phyloP scores from a whole-genome alignment of 1,140 invertebrate genomes.

The Hypothenemus hampei region DNA sequence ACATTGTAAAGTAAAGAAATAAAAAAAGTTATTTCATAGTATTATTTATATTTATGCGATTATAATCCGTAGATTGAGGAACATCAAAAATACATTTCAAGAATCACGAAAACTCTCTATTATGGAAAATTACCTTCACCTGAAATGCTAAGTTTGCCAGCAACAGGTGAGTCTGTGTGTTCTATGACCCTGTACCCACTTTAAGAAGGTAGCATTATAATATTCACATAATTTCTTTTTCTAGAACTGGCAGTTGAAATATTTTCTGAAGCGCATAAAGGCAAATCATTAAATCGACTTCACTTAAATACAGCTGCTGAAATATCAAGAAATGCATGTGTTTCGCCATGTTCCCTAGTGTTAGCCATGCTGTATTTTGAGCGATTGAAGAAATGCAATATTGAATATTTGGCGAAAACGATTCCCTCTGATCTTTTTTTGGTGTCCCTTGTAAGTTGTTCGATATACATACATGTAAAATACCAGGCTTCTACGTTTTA shows the following conservation, averaged over 20 bases:
- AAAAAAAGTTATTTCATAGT: not conserved
- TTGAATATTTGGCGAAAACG: slow-evolving; percentile 73
- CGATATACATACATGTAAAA: not conserved
- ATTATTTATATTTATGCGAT: not conserved
- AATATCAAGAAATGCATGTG: slow-evolving; percentile 72
- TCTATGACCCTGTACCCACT: not conserved
- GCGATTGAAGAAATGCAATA: slow-evolving; percentile 71
- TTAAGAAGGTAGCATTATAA: not conserved
- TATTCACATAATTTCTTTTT: slow-evolving; percentile 23
- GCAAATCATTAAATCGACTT: slow-evolving; percentile 70
- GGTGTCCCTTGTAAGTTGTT: slow-evolving; percentile 73
- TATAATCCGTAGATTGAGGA: slow-evolving; percentile 41
- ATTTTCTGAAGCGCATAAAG: slow-evolving; percentile 66
- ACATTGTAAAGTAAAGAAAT: slow-evolving; percentile 30
- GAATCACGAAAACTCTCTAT: slow-evolving; percentile 80
- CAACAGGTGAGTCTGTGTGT: slow-evolving; percentile 58
- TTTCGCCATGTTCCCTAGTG: slow-evolving; percentile 79
- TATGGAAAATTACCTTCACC: slow-evolving; percentile 70
- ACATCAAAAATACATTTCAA: slow-evolving; percentile 68
- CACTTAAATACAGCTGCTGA: slow-evolving; percentile 73
- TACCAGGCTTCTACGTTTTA: not conserved
- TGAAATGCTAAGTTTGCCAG: slow-evolving; percentile 69
- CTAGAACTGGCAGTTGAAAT: slow-evolving; percentile 77
- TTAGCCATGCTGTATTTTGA: slow-evolving; percentile 84
- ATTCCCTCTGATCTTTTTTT: slow-evolving; percentile 87